Conservation (phyloP, 1,140 invertebrate species). For the Drosophila erecta region DNA sequence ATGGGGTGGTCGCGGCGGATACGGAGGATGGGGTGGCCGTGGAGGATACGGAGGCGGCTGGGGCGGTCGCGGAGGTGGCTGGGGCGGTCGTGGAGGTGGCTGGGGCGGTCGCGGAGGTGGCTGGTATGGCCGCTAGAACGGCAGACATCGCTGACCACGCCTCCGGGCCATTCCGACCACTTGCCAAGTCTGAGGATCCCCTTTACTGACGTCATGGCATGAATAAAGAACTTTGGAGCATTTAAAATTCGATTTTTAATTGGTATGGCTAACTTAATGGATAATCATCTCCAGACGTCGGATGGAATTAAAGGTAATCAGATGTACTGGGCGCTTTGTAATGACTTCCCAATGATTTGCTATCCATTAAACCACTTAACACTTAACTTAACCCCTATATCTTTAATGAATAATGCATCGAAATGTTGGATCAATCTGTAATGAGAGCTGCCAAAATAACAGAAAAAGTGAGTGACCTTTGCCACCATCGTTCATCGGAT, state of each 20-base stretch:
- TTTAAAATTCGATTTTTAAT: conserved; percentile 21
- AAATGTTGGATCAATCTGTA: too few species aligned
- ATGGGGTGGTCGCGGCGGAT: conserved; percentile 13
- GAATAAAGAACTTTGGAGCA: conserved; percentile 49
- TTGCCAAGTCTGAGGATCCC: conserved; percentile 3
- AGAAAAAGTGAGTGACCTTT: too few species aligned
- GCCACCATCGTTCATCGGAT: too few species aligned
- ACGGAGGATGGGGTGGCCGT: neutral
- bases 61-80: neutral
- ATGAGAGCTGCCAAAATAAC: too few species aligned
- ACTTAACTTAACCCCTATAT: too few species aligned
- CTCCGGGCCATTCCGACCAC: neutral
- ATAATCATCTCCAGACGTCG: too few species aligned
- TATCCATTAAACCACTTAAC: too few species aligned
- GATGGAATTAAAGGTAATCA: too few species aligned
- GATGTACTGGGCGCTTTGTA: too few species aligned
- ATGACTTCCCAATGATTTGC: too few species aligned
- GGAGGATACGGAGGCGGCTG: conserved; percentile 30
- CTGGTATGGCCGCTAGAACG: conserved; percentile 17
- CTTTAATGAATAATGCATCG: too few species aligned
- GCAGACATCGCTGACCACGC: conserved; percentile 8
- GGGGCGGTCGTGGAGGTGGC: neutral
- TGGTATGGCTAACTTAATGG: neutral
- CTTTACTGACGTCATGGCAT: conserved; percentile 13
- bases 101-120: conserved; percentile 9